Conservation (phyloP, 2,113 vertebrate genomes). For the Alethe castanea region DNA sequence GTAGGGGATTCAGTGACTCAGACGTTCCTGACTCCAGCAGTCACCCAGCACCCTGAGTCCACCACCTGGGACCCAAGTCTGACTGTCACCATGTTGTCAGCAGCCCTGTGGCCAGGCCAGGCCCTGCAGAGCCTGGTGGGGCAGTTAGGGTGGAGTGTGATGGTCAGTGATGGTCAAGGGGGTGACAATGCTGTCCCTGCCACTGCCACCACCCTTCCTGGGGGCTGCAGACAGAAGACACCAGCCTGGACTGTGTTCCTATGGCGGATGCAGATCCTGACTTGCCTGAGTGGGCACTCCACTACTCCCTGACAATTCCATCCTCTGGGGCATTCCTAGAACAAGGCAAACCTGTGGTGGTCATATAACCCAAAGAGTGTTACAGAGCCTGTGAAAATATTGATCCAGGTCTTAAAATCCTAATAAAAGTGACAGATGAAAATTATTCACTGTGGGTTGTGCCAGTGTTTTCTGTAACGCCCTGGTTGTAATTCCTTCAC, state of each 20-base stretch:
- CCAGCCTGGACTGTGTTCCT: too few relatives aligned
- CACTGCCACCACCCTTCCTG: not conserved
- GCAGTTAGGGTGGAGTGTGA: not conserved
- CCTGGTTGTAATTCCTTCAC: not conserved
- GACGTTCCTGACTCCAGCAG: not conserved
- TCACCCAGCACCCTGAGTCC: not conserved
- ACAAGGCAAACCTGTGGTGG: not conserved
- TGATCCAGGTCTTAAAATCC: not conserved
- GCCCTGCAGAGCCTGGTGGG: not conserved
- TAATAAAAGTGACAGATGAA: not conserved
- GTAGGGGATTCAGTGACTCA: not conserved
- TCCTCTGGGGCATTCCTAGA: not conserved
- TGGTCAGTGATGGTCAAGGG: too few relatives aligned
- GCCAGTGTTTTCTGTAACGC: not conserved
- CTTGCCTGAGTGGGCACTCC: rapidly evolving
- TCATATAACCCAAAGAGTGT: not conserved
- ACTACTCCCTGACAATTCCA: not conserved
- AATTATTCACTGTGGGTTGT: not conserved
- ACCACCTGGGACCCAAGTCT: too few relatives aligned
- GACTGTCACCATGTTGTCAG: not conserved
- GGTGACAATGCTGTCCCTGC: not conserved
- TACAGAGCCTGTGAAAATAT: not conserved
- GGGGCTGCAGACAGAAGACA: not conserved
- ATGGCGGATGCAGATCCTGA: not conserved
- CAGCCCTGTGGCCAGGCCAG: not conserved